Conservation (phyloP, 2,888 invertebrate species). For the Chloroclystis v-ata region DNA sequence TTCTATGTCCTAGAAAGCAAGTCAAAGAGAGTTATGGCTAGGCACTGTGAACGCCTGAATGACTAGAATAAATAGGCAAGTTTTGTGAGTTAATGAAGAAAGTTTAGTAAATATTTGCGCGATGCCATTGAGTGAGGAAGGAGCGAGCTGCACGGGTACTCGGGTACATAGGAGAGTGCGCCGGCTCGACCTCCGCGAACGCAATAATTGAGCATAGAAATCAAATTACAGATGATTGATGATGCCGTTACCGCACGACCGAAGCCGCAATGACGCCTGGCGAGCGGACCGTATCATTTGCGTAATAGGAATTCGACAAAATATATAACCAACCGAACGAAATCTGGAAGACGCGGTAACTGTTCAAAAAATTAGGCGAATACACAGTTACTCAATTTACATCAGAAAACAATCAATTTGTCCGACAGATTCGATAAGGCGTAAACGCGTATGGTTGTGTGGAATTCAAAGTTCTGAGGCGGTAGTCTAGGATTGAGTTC, state of each 20-base stretch:
- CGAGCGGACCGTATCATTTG: slow-evolving; percentile 68
- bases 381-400: slow-evolving; percentile 26
- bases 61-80: slow-evolving; percentile 17
- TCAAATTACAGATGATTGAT: slow-evolving; percentile 78
- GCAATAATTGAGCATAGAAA: slow-evolving; percentile 79
- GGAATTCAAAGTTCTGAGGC: slow-evolving; percentile 3
- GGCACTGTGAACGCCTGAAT: slow-evolving; percentile 11
- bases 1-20: slow-evolving; percentile 15
- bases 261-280: slow-evolving; percentile 67
- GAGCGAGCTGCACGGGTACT: slow-evolving; percentile 42
- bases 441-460: slow-evolving; percentile 8
- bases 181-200: slow-evolving; percentile 70
- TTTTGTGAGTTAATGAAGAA: slow-evolving; percentile 11
- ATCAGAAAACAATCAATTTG: slow-evolving; percentile 20
- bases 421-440: slow-evolving; percentile 12
- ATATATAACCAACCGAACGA: slow-evolving; percentile 36
- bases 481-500: background rate
- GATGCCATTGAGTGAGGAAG: slow-evolving; percentile 32
- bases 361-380: slow-evolving; percentile 18
- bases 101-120: slow-evolving; percentile 33
- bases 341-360: slow-evolving; percentile 22
- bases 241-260: slow-evolving; percentile 75
- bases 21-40: slow-evolving; percentile 14
- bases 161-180: slow-evolving; percentile 58
- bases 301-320: slow-evolving; percentile 66